A percentile compares a stretch with the other conserved stretches of the same genome.
These are phyloP conservation scores for Muscicapa adusta DNA, from an alignment of 2,113 vertebrate genomes.

Conservation along the genomic window DNA sequence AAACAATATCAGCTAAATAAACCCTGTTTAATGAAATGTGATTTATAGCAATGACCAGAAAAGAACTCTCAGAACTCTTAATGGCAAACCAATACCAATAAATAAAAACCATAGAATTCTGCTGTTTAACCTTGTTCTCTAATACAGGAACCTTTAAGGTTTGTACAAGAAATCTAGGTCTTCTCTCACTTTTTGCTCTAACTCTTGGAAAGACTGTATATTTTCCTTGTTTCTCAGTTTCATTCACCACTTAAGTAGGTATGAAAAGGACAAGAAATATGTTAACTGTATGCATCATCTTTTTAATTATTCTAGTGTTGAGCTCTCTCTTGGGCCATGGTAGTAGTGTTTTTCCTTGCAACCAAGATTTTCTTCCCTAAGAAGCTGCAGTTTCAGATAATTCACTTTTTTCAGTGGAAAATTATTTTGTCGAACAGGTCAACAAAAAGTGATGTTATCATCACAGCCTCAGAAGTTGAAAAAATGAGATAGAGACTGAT, in stretches of 20 bases:
- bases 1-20: background rate
- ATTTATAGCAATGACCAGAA: background rate
- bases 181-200: background rate
- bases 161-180: background rate
- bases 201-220: background rate
- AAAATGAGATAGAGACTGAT: background rate
- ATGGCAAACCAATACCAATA: background rate
- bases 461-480: background rate
- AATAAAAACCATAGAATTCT: background rate
- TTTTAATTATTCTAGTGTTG: background rate
- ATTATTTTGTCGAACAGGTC: background rate
- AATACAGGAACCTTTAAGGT: background rate
- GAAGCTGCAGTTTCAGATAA: background rate
- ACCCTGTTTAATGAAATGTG: background rate
- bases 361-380: background rate
- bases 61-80: background rate
- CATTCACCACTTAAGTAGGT: background rate
- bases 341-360: background rate
- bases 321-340: background rate
- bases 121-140: background rate
- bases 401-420: background rate
- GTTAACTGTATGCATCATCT: background rate
- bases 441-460: background rate
- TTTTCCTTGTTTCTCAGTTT: background rate
- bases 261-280: background rate